phyloP scores from a whole-genome alignment of 2,113 vertebrate species.

The Macrotus californicus region DNA sequence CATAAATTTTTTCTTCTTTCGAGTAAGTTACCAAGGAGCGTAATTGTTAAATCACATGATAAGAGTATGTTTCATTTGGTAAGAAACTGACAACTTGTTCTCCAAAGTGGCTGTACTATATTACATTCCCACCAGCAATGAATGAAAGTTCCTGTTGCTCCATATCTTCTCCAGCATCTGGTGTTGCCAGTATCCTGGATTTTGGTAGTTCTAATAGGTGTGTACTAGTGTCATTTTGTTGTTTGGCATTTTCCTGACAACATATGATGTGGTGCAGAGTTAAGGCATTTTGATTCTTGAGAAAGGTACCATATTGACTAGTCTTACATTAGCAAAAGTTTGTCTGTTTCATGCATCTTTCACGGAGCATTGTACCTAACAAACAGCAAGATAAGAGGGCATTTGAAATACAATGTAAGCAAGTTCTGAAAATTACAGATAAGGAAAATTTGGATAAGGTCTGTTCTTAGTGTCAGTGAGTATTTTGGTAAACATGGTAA shows the following conservation, averaged over 20 bases:
- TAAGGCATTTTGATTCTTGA: neutral
- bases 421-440: neutral
- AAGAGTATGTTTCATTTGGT: neutral
- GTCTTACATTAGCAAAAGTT: neutral
- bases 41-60: neutral
- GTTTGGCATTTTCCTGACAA: neutral
- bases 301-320: neutral
- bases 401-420: neutral
- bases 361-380: neutral
- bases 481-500: neutral
- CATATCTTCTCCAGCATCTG: neutral
- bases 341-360: neutral
- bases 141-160: neutral
- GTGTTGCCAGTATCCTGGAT: neutral
- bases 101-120: neutral
- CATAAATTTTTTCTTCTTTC: neutral
- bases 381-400: neutral
- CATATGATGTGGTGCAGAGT: neutral
- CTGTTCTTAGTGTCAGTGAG: neutral
- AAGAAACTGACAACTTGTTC: neutral
- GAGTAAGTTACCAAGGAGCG: neutral
- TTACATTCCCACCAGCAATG: neutral
- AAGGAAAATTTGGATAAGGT: neutral
- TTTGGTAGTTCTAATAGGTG: neutral
- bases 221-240: neutral